These are phyloP conservation scores for Notamacropus eugenii DNA, from an alignment of 2,797 vertebrate species.

Conservation along the genomic window DNA sequence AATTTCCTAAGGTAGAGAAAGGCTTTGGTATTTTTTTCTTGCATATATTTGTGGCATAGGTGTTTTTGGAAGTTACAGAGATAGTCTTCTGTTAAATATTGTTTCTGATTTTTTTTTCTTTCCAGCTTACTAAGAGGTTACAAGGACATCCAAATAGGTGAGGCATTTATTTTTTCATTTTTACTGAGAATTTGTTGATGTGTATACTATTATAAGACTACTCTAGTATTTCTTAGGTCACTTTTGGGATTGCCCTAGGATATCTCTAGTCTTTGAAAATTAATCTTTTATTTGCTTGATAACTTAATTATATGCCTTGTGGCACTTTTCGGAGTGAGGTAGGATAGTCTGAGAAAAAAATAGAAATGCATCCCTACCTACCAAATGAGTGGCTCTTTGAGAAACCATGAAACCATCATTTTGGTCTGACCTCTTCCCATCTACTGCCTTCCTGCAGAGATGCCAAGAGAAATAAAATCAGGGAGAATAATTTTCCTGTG, in stretches of 20 bases:
- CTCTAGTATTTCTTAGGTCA: background rate
- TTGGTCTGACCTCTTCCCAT: background rate
- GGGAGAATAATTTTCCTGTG: background rate
- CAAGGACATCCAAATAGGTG: slow-evolving; percentile 95
- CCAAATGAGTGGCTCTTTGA: background rate
- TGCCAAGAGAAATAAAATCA: background rate
- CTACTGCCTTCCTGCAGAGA: background rate
- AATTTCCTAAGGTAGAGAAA: background rate
- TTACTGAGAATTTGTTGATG: background rate
- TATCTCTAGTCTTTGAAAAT: background rate
- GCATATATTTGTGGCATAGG: background rate
- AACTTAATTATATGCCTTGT: background rate
- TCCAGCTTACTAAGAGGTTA: slow-evolving; percentile 93
- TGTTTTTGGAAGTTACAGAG: background rate
- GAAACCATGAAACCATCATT: background rate
- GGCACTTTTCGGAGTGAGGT: background rate
- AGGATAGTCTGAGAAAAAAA: background rate
- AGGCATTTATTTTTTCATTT: slow-evolving; percentile 77
- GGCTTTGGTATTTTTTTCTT: background rate
- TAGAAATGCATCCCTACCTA: background rate
- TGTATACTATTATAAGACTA: background rate
- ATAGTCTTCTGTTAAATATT: background rate
- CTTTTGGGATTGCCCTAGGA: background rate
- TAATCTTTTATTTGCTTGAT: background rate
- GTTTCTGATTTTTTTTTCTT: slow-evolving; percentile 53